Evolutionary conservation across 2,113 vertebrate species (phyloP).

Genomic region (Trochalopteron elliotii): DNA sequence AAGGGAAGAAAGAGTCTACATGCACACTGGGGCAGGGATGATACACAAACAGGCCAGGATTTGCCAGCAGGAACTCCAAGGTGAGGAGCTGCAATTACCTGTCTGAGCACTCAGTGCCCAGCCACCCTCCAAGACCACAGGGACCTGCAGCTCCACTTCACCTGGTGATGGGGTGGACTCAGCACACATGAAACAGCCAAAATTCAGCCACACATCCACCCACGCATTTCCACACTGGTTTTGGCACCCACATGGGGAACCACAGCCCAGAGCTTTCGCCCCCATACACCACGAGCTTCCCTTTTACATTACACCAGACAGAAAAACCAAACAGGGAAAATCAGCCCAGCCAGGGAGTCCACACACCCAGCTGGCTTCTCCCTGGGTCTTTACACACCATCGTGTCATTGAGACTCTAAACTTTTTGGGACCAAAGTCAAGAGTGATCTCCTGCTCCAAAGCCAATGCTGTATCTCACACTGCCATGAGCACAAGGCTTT

Average conservation of each 20-base stretch:
- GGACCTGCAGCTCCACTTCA: neutral
- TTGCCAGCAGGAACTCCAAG: neutral
- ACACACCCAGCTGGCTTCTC: neutral
- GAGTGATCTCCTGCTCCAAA: neutral
- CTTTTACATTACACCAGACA: neutral
- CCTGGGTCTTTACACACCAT: neutral
- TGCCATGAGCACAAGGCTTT: neutral
- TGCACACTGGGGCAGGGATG: fast-evolving
- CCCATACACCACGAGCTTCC: fast-evolving
- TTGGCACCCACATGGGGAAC: neutral
- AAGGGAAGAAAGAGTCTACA: neutral
- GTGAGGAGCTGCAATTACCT: fast-evolving
- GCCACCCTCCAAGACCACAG: neutral
- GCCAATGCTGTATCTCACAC: neutral
- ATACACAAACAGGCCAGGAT: neutral
- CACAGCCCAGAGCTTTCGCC: neutral
- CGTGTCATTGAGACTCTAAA: neutral
- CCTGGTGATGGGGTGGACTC: fast-evolving
- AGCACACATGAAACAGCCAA: fast-evolving
- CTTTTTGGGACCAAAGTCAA: neutral
- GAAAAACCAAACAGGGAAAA: neutral
- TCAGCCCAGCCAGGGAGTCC: neutral
- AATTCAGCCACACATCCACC: neutral
- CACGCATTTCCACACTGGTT: fast-evolving
- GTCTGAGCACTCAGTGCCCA: neutral